Percentiles rank a stretch among this genome's conserved stretches.
Conservation (phyloP, 1,140 invertebrate genomes). For the Stenopsyche tienmushanensis region DNA sequence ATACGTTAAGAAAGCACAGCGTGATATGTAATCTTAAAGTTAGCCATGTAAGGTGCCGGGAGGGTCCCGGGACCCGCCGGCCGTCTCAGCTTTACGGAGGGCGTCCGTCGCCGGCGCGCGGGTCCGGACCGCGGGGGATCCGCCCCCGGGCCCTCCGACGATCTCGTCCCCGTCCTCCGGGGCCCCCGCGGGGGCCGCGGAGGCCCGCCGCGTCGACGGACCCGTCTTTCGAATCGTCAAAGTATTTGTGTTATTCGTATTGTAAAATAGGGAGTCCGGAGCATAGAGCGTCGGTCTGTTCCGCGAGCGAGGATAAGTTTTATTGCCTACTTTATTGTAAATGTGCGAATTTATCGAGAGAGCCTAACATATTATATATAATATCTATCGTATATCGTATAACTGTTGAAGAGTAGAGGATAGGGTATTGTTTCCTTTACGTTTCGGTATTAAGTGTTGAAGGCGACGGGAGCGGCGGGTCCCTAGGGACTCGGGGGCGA, state of each 20-base stretch:
- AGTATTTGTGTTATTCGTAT: conserved; percentile 35
- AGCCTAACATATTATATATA: conserved; percentile 29
- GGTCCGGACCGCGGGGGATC: too few relatives aligned
- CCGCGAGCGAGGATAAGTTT: conserved; percentile 3
- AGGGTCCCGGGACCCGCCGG: neutral
- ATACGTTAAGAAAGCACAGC: conserved; percentile 35
- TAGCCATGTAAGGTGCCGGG: conserved; percentile 9
- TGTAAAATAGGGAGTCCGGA: conserved; percentile 1
- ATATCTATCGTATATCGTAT: conserved; percentile 28
- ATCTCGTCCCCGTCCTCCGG: neutral
- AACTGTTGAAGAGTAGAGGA: conserved; percentile 32
- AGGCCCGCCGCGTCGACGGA: too few relatives aligned
- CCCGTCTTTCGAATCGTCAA: conserved; percentile 34
- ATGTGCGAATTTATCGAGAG: conserved; percentile 32
- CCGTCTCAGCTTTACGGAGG: conserved; percentile 33
- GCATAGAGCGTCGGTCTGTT: neutral
- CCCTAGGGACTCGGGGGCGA: neutral
- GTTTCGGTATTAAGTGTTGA: conserved; percentile 14
- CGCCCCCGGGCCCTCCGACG: neutral
- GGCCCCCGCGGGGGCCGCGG: too few relatives aligned
- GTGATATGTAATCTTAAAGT: conserved; percentile 36
- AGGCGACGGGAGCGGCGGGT: neutral
- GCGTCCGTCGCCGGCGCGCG: too few relatives aligned
- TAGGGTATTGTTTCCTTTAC: conserved; percentile 22
- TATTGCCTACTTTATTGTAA: conserved; percentile 32